phyloP scores from a whole-genome alignment of 2,113 vertebrate genomes.

The Planiliza haematocheilus region DNA sequence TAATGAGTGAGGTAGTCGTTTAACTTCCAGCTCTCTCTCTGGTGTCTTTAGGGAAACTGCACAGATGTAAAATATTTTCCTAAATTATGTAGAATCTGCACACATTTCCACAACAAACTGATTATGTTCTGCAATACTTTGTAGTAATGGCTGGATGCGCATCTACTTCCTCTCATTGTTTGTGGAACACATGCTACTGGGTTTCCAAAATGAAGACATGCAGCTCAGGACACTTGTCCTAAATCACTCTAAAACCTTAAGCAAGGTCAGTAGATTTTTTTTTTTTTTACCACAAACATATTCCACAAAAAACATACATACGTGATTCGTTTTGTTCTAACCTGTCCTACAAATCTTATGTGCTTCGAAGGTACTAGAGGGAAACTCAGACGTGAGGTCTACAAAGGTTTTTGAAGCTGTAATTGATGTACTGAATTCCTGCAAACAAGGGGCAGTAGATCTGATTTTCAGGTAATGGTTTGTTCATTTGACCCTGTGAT shows the following conservation, averaged over 20 bases:
- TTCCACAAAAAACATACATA: neutral
- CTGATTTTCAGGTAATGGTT: conserved; percentile 74
- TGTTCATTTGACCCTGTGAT: neutral
- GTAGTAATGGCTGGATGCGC: conserved; percentile 45
- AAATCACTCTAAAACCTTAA: conserved; percentile 18
- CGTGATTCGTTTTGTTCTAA: neutral
- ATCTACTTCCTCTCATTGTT: conserved; percentile 49
- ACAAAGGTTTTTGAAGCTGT: conserved; percentile 80
- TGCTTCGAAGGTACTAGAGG: conserved; percentile 78
- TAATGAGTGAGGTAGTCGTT: neutral
- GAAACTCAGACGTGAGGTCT: conserved; percentile 80
- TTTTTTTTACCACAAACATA: neutral
- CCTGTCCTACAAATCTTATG: neutral
- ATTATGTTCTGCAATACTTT: conserved; percentile 15
- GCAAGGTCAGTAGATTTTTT: conserved; percentile 25
- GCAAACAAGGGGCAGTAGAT: conserved; percentile 77
- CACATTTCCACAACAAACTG: neutral
- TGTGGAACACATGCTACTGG: conserved; percentile 58
- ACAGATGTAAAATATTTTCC: neutral
- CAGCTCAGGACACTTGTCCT: conserved; percentile 14
- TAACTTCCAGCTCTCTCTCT: too few species aligned
- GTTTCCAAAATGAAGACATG: conserved; percentile 27
- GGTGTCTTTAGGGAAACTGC: neutral
- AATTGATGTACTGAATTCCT: conserved; percentile 75
- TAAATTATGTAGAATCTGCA: neutral